Base-by-base conservation (phyloP, 2,797 vertebrate species). In the Stomatorhinus walkeri region DNA sequence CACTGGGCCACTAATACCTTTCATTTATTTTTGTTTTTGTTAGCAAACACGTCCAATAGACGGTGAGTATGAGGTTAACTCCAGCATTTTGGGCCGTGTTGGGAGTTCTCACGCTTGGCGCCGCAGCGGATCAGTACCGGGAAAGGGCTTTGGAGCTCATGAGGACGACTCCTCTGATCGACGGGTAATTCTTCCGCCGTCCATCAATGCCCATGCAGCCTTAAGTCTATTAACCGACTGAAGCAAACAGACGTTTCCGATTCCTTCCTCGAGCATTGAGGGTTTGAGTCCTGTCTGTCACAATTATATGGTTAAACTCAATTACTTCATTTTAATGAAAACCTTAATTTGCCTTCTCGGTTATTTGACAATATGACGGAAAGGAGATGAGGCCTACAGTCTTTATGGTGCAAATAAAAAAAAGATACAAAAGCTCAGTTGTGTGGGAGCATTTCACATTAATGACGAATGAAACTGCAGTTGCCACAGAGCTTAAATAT, bases 101-200 rank as follows among this genome's bases (percentile, higher is more conserved):
- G 16, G 93, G 85, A 56, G 54, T 84, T 8, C 1, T 91, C 16
- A 54, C 83, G 12, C 83, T 89, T 43, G 61, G 22, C 10, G 86
- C 32, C 0, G 90, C 89, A 64, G 89, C 92, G 89, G 93, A 96
- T 28, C 9, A 3, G 1, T 1, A 87, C 87, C 89, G 90, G 91
- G 88, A 89, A 54, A 91, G n/a, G 89, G 95, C 96, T 12, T 43
- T 92, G 46, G 40, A 2, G 59, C 93, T 97, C 87, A 96, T 97
- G 96, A 91, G 92, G 2, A 92, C 94, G 89, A 93, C 90, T 0
- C 96, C 96, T 0, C 93, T 97, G 46, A 95, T 97, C 4, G 96
- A 97, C 32, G 96, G 96, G 96, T 96, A 93, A 93, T 94, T 32
- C 54, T 43, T 0, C 85, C 16, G 28, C 28, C 32, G 2, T 28